Percentiles rank a stretch among this genome's conserved stretches.
phyloP scores from a whole-genome alignment of 2,888 invertebrate genomes.

The Tiliacea citrago region DNA sequence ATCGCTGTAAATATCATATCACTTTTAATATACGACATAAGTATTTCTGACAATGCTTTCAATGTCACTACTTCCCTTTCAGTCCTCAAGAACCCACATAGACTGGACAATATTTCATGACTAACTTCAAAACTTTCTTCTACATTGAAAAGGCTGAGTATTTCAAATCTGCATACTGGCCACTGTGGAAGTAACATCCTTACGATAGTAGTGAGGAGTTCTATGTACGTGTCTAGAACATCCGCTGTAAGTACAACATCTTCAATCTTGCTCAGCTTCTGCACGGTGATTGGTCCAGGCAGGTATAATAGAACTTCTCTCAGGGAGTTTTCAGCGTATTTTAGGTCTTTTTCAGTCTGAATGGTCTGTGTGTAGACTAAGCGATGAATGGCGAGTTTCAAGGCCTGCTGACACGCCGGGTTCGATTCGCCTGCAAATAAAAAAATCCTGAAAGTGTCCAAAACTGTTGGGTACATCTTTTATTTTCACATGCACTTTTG shows the following conservation, averaged over 20 bases:
- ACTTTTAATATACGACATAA: slow-evolving; percentile 88
- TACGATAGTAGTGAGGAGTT: slow-evolving; percentile 87
- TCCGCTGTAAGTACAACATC: background rate
- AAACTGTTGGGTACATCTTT: slow-evolving; percentile 74
- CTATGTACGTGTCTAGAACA: slow-evolving; percentile 83
- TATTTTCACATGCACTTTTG: slow-evolving; percentile 59
- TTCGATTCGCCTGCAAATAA: slow-evolving; percentile 78
- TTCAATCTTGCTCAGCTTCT: slow-evolving; percentile 89
- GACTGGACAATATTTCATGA: slow-evolving; percentile 84
- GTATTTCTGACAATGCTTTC: slow-evolving; percentile 80
- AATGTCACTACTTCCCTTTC: slow-evolving; percentile 75
- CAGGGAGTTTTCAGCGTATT: slow-evolving; percentile 68
- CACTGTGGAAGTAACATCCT: slow-evolving; percentile 90
- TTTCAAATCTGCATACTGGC: slow-evolving; percentile 88
- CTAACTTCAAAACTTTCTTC: slow-evolving; percentile 89
- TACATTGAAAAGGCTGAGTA: slow-evolving; percentile 87
- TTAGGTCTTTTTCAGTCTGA: slow-evolving; percentile 77
- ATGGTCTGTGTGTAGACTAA: slow-evolving; percentile 76
- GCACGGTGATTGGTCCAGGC: slow-evolving; percentile 92
- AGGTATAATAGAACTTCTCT: slow-evolving; percentile 71
- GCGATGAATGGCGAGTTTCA: slow-evolving; percentile 76
- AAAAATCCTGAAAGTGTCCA: slow-evolving; percentile 89
- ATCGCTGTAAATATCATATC: slow-evolving; percentile 90
- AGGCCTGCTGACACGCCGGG: slow-evolving; percentile 65
- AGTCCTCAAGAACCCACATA: slow-evolving; percentile 88